Base-by-base conservation (phyloP, 2,888 invertebrate species). In the Chromoteleia sp. region DNA sequence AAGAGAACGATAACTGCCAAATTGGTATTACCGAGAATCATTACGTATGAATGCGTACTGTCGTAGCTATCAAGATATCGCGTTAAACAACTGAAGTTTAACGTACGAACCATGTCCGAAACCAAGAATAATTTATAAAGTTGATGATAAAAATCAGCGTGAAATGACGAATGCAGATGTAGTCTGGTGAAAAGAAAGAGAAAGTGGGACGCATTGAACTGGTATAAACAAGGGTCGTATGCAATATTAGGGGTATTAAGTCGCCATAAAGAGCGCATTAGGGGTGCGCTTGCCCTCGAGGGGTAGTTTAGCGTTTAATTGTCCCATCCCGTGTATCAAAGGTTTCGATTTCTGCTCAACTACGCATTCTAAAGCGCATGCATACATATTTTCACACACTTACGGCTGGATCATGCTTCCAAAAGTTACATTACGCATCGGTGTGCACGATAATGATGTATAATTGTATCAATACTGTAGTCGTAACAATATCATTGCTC, bases 271-370 rank as follows among this genome's bases (percentile, higher is more conserved):
- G 91, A 91, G 91, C 91, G 91, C 90, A 91, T 91, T 91, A 91
- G 87, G 87, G 85, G 88, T 86, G 88, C 88, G 87, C 86, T 85
- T 89, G 88, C 88, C 91, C 91, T 91, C 91, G 89, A 91, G 90
- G 91, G 91, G 91, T 90, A 91, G 91, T 91, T 91, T 91, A 91
- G 89, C 91, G 90, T 89, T 91, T 91, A 91, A 91, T 91, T 91
- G 91, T 91, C 87, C 90, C 88, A 88, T 88, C 88, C 88, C 87
- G 87, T 88, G 87, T 90, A 91, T 91, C 91, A 91, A 91, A 91
- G 91, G 90, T 91, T 89, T 91, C 91, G 90, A 91, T 91, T 91
- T 90, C 88, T 88, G 87, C 88, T 87, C 86, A 86, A 85, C 86
- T 88, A 88, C 88, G 86, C 87, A 85, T 86, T 87, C 85, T 86